phyloP scores from a whole-genome alignment of 2,113 vertebrate genomes.

The Copsychus sechellarum region DNA sequence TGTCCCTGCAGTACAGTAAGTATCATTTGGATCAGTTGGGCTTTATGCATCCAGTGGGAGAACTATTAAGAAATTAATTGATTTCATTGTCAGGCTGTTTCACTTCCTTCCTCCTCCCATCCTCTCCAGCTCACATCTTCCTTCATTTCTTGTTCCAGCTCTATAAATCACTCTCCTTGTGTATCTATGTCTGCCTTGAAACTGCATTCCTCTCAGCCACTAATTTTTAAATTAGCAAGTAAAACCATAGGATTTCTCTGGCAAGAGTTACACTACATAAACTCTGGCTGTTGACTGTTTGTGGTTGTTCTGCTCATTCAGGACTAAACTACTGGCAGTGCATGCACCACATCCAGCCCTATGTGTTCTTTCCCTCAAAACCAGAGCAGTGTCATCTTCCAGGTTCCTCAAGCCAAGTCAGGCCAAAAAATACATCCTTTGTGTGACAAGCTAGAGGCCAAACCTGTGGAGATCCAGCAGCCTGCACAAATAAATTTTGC shows the following conservation, averaged over 20 bases:
- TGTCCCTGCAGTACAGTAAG: not conserved
- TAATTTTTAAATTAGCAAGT: not conserved
- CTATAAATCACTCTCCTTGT: not conserved
- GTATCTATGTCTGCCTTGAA: not conserved
- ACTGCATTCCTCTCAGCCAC: not conserved
- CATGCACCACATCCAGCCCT: not conserved
- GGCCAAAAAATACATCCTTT: not conserved
- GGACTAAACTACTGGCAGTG: not conserved
- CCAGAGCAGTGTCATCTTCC: accelerated
- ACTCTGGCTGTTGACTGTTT: not conserved
- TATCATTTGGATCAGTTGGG: not conserved
- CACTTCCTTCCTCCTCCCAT: not conserved
- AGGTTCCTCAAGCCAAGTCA: not conserved
- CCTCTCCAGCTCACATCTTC: not conserved
- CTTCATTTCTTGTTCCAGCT: not conserved
- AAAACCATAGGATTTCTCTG: constrained; percentile 4
- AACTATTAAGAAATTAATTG: not conserved
- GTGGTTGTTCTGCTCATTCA: not conserved
- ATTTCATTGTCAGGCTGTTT: not conserved
- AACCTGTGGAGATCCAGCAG: not conserved
- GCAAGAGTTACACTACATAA: not conserved
- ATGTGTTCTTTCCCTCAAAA: not conserved
- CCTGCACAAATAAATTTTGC: not conserved
- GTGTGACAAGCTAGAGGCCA: not conserved
- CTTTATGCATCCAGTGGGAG: not conserved